phyloP scores from a whole-genome alignment of 92 coral and sea anemone species.

The Ricordea florida region DNA sequence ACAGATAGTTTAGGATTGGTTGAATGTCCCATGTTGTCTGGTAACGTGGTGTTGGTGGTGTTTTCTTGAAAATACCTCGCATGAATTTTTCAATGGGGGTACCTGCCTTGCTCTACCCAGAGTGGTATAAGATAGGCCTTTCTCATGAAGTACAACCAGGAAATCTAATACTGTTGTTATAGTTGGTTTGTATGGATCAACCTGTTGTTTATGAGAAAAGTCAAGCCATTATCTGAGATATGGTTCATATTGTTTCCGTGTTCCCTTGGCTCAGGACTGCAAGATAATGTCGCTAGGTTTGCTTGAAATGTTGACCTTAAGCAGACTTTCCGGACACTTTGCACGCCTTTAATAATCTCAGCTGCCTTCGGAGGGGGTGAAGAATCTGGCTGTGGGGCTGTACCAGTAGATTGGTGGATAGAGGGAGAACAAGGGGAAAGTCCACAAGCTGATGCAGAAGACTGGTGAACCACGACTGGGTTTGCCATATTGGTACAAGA shows the following conservation, averaged over 20 bases:
- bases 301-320: conserved; percentile 18
- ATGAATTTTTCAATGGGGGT: conserved; percentile 36
- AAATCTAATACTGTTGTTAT: conserved; percentile 14
- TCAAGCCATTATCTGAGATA: conserved; percentile 28
- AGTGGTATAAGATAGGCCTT: conserved; percentile 3
- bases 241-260: conserved; percentile 28
- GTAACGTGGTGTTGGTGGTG: conserved; percentile 39
- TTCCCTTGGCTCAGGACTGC: conserved; percentile 20
- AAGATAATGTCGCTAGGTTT: conserved; percentile 36
- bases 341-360: conserved; percentile 27
- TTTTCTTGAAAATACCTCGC: conserved; percentile 43
- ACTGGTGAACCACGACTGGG: conserved; percentile 32
- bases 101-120: conserved; percentile 11
- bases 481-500: conserved; percentile 27
- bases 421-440: conserved; percentile 25
- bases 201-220: conserved; percentile 33
- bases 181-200: conserved; percentile 38
- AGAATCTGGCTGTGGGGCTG: conserved; percentile 16
- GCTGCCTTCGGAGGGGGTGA: conserved; percentile 23
- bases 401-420: neutral
- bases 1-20: conserved; percentile 13
- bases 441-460: conserved; percentile 20
- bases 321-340: conserved; percentile 24
- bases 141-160: conserved; percentile 12
- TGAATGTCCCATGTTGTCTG: conserved; percentile 46